A percentile compares a stretch with the other conserved stretches of the same genome.
These are phyloP conservation scores for Clamator glandarius DNA, from an alignment of 2,797 vertebrate genomes.

Conservation along the genomic window DNA sequence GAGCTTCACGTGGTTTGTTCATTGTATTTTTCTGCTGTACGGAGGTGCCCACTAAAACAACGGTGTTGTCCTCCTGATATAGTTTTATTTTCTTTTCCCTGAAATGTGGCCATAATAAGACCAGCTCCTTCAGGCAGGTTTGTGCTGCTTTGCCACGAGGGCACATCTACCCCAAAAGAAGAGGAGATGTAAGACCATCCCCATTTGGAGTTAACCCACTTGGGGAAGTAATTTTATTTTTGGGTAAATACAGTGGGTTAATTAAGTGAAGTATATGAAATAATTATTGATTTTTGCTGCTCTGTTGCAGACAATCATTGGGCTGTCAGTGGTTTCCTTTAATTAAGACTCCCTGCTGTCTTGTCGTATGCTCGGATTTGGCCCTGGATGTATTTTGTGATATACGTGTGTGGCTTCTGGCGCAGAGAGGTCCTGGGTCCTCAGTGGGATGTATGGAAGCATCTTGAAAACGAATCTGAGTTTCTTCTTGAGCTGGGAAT, in stretches of 20 bases:
- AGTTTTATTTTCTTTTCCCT: background rate
- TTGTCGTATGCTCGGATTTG: constrained; percentile 1
- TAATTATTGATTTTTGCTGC: constrained; percentile 29
- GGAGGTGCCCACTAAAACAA: background rate
- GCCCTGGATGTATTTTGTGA: background rate
- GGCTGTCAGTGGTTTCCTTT: constrained; percentile 6
- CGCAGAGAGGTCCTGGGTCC: background rate
- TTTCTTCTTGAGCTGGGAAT: background rate
- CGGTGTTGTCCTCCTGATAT: background rate
- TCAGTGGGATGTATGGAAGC: background rate
- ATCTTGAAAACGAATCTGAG: background rate
- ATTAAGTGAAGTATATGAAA: constrained; percentile 5
- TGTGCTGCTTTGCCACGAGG: background rate
- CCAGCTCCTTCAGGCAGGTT: background rate
- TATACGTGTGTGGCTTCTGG: background rate
- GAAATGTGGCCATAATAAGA: background rate
- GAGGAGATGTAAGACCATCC: background rate
- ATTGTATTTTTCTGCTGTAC: background rate
- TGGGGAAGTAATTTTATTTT: background rate
- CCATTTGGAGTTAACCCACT: background rate
- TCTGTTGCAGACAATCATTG: background rate
- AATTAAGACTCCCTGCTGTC: constrained; percentile 33
- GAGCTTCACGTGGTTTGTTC: no score
- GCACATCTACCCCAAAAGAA: background rate
- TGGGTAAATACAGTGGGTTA: background rate